A percentile compares a stretch with the other conserved stretches of the same genome.
Conservation (phyloP, 2,113 vertebrate species). For the Crypturellus undulatus region DNA sequence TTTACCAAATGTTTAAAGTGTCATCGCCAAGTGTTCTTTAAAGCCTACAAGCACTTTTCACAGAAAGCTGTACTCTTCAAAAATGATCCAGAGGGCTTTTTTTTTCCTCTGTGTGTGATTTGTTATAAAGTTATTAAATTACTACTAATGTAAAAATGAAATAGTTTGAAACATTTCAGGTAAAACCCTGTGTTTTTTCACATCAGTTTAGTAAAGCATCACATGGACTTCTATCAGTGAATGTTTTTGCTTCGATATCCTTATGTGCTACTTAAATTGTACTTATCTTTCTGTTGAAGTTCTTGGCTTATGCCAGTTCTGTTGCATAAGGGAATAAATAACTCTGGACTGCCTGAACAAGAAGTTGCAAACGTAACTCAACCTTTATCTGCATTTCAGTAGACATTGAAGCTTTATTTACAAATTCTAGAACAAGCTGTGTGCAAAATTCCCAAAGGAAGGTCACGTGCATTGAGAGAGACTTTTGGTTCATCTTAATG, state of each 20-base stretch:
- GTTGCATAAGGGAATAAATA: not conserved
- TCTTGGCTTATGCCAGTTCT: not conserved
- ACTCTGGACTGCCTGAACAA: not conserved
- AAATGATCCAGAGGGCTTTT: not conserved
- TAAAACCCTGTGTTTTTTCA: not conserved
- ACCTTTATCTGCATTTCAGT: not conserved
- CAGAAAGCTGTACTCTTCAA: not conserved
- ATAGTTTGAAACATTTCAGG: not conserved
- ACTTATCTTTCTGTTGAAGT: not conserved
- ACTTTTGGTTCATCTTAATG: not conserved
- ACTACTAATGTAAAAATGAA: not conserved
- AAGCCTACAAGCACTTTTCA: not conserved
- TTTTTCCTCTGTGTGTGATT: not conserved
- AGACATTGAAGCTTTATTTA: not conserved
- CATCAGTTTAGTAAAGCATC: not conserved
- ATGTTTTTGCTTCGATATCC: not conserved
- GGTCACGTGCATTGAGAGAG: not conserved
- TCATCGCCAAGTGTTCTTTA: not conserved
- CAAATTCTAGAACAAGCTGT: not conserved
- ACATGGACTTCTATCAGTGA: not conserved
- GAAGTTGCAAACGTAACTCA: not conserved
- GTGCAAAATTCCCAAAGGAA: conserved; percentile 5
- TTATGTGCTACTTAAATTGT: not conserved
- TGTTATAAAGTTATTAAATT: not conserved
- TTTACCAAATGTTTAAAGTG: not conserved